Evolutionary conservation across 2,113 vertebrate species (phyloP).

Genomic region (Ceyx margarethae): DNA sequence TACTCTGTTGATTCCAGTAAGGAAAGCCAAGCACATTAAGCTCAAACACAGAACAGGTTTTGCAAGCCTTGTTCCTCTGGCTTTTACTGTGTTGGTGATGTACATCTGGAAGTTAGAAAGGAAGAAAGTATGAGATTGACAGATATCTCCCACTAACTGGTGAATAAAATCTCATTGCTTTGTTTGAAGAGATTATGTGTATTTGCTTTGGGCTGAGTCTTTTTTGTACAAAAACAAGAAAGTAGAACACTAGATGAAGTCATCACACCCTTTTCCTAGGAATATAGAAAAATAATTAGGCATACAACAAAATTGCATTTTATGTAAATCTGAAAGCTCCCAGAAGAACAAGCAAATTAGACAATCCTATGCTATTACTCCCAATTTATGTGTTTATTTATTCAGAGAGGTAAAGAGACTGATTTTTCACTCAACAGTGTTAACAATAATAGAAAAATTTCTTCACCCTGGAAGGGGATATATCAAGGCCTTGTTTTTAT

Average conservation of each 20-base stretch:
- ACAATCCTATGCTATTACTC: not conserved
- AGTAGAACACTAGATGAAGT: not conserved
- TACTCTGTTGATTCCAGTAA: conserved; percentile 96
- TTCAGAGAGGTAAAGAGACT: not conserved
- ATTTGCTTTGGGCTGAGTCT: not conserved
- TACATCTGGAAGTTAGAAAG: conserved; percentile 87
- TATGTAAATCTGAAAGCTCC: not conserved
- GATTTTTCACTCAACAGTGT: not conserved
- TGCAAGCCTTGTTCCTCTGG: conserved; percentile 93
- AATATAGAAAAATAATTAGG: not conserved
- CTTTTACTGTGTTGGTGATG: conserved; percentile 92
- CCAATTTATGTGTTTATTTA: not conserved
- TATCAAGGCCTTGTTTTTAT: not conserved
- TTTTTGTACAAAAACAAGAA: not conserved
- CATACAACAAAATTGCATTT: not conserved
- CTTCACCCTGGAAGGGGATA: not conserved
- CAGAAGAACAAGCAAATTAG: not conserved
- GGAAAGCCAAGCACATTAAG: conserved; percentile 93
- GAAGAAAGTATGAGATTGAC: conserved; percentile 7
- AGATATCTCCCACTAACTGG: not conserved
- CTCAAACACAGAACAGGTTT: conserved; percentile 92
- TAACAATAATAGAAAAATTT: not conserved
- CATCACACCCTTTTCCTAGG: not conserved
- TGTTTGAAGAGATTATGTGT: not conserved
- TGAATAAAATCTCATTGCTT: not conserved